phyloP scores from a whole-genome alignment of 1,140 invertebrate species.

The Aphis gossypii region DNA sequence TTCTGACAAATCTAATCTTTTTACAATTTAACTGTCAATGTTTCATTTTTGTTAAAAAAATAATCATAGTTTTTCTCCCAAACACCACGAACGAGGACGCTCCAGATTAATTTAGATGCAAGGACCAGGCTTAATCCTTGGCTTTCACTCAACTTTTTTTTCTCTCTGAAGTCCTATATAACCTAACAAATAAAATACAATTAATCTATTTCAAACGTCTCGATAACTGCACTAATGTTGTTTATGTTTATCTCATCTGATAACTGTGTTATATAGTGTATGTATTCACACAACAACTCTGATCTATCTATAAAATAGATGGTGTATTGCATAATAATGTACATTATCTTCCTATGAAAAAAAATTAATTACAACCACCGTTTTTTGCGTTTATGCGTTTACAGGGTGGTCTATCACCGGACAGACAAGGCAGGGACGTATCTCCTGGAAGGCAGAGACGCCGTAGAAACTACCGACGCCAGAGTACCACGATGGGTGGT shows the following conservation, averaged over 20 bases:
- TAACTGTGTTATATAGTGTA: too few relatives aligned
- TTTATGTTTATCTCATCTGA: not conserved
- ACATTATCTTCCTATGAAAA: not conserved
- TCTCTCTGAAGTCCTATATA: too few relatives aligned
- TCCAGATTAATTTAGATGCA: too few relatives aligned
- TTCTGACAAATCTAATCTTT: not conserved
- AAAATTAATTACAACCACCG: not conserved
- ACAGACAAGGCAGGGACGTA: slow-evolving; percentile 68
- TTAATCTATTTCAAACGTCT: not conserved
- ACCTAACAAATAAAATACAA: not conserved
- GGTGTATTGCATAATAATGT: not conserved
- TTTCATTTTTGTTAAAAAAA: not conserved
- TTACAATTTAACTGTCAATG: not conserved
- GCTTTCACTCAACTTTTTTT: too few relatives aligned
- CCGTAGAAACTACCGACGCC: slow-evolving; percentile 74
- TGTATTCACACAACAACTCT: too few relatives aligned
- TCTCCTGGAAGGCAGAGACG: slow-evolving; percentile 68
- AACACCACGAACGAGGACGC: accelerated
- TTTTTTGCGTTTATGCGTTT: not conserved
- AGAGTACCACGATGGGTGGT: slow-evolving; percentile 78
- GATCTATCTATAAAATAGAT: too few relatives aligned
- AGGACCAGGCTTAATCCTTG: too few relatives aligned
- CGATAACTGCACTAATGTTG: not conserved
- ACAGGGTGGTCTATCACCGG: slow-evolving; percentile 75
- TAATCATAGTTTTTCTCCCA: not conserved